Evolutionary conservation across 2,113 vertebrate genomes (phyloP).

Genomic region (Cynocephalus volans): DNA sequence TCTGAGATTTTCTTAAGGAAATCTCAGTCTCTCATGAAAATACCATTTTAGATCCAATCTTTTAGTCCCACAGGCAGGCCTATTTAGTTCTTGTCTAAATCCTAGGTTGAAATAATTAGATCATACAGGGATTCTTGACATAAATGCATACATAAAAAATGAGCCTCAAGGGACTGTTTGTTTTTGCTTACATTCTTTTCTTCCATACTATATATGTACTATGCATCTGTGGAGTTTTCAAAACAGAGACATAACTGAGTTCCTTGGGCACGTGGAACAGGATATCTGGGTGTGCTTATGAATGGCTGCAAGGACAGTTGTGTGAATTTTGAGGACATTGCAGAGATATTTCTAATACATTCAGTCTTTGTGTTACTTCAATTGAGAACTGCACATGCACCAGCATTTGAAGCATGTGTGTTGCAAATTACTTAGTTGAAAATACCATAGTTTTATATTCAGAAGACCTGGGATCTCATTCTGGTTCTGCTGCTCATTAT

Average conservation of each 20-base stretch:
- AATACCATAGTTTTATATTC: neutral
- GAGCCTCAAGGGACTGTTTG: neutral
- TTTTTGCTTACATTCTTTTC: neutral
- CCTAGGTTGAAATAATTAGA: neutral
- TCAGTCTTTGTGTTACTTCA: neutral
- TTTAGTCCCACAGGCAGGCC: neutral
- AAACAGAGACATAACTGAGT: neutral
- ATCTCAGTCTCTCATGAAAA: neutral
- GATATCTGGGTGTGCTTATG: neutral
- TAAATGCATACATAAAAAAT: constrained; percentile 3
- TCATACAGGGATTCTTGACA: neutral
- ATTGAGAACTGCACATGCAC: neutral
- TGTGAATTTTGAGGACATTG: neutral
- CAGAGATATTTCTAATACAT: constrained; percentile 14
- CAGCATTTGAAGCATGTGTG: neutral
- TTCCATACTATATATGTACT: neutral
- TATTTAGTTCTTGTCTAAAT: neutral
- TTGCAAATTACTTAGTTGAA: neutral
- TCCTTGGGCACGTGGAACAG: neutral
- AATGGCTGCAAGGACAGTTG: neutral
- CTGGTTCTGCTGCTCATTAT: neutral
- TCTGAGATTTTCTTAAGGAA: neutral
- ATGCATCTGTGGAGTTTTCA: neutral
- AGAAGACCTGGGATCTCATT: neutral
- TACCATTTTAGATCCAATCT: neutral